phyloP scores from a whole-genome alignment of 2,797 vertebrate genomes.

The Naso thynnoides region DNA sequence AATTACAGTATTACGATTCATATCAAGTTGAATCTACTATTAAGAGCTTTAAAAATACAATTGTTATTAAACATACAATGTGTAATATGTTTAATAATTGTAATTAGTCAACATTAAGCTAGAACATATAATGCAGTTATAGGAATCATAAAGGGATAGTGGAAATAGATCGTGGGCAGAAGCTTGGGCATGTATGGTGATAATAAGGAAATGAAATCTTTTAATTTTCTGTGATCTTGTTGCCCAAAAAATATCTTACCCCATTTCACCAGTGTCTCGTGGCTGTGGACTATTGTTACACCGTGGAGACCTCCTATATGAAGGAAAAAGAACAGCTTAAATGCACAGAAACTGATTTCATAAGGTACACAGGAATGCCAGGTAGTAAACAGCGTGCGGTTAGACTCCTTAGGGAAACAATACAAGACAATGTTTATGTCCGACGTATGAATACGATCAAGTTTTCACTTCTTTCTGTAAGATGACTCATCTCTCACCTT shows the following conservation, averaged over 20 bases:
- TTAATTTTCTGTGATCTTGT: not conserved
- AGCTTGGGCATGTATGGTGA: not conserved
- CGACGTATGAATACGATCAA: not conserved
- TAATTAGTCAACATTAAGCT: not conserved
- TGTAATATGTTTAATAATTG: too few species aligned
- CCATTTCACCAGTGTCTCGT: constrained; percentile 67
- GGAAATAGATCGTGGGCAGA: not conserved
- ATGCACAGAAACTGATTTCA: not conserved
- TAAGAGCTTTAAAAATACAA: too few species aligned
- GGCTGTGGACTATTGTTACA: constrained; percentile 59
- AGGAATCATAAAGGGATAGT: not conserved
- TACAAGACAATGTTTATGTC: not conserved
- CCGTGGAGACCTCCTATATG: constrained; percentile 62
- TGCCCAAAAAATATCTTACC: constrained; percentile 65
- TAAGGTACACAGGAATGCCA: too few species aligned
- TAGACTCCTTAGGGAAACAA: not conserved
- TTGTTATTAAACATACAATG: not conserved
- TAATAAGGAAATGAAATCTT: not conserved
- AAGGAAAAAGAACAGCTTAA: constrained; percentile 10
- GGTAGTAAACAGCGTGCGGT: not conserved
- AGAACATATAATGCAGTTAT: not conserved
- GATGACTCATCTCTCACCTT: not conserved
- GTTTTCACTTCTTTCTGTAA: not conserved
- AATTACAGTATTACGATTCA: too few species aligned
- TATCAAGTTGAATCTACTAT: too few species aligned